Percentiles rank a stretch among this genome's conserved stretches.
Evolutionary conservation across 2,113 vertebrate species (phyloP).

Genomic region (Haemorhous mexicanus): DNA sequence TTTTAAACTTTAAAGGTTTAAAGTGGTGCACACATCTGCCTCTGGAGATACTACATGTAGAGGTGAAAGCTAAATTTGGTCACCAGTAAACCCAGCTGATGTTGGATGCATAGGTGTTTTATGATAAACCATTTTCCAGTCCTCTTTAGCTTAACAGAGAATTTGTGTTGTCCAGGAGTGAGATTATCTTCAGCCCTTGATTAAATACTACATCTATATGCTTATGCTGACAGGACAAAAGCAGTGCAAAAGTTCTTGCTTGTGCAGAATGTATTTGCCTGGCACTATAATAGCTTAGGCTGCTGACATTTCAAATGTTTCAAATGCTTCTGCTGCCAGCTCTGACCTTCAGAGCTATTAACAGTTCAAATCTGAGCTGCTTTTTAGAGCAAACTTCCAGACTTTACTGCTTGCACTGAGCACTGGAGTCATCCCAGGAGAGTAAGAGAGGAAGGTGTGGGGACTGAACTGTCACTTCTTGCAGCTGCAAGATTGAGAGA

Average conservation of each 20-base stretch:
- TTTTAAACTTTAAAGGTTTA: background rate
- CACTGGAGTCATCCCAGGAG: background rate
- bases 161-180: background rate
- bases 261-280: background rate
- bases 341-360: slow-evolving; percentile 7
- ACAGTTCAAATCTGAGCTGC: background rate
- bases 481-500: background rate
- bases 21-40: background rate
- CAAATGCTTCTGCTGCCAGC: background rate
- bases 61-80: background rate
- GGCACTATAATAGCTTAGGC: background rate
- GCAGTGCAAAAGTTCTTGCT: background rate
- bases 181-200: background rate
- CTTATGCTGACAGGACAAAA: background rate
- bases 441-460: background rate
- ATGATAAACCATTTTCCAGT: background rate
- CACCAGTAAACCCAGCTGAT: background rate
- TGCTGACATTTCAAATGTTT: slow-evolving; percentile 39
- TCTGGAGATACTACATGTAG: background rate
- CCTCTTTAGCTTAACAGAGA: background rate
- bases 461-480: background rate
- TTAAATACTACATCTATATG: background rate
- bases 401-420: background rate
- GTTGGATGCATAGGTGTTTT: background rate
- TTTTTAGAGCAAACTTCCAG: background rate